These are phyloP conservation scores for Dendroctonus valens DNA, from an alignment of 1,140 invertebrate genomes.

Conservation along the genomic window DNA sequence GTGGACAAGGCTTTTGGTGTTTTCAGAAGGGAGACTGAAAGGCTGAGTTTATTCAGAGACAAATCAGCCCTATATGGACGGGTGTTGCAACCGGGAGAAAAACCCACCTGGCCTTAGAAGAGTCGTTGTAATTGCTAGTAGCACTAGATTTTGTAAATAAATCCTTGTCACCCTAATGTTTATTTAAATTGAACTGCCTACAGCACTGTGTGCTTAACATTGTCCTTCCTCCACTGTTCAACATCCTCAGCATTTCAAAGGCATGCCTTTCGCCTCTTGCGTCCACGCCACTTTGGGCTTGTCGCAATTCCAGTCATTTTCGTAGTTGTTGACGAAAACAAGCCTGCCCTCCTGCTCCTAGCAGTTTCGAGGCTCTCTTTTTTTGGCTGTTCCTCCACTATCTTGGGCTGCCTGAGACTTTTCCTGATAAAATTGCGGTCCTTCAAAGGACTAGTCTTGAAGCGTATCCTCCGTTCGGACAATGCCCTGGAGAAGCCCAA, in stretches of 20 bases:
- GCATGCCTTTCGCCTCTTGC: slow-evolving; percentile 53
- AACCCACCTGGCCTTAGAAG: slow-evolving; percentile 70
- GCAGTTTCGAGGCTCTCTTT: slow-evolving; percentile 6
- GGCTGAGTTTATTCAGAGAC: slow-evolving; percentile 70
- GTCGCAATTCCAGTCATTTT: too few relatives aligned
- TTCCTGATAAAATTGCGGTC: slow-evolving; percentile 38
- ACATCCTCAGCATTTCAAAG: slow-evolving; percentile 52
- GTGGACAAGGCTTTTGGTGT: too few relatives aligned
- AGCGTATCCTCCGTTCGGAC: slow-evolving; percentile 43
- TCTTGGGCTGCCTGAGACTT: slow-evolving; percentile 26
- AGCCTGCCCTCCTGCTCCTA: neutral
- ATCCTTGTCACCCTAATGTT: neutral
- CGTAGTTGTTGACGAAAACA: slow-evolving; percentile 7
- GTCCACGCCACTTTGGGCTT: slow-evolving; percentile 48
- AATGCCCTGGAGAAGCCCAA: slow-evolving; percentile 36
- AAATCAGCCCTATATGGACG: slow-evolving; percentile 74
- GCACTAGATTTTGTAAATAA: too few relatives aligned
- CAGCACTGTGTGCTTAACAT: slow-evolving; percentile 40
- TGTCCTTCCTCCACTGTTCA: slow-evolving; percentile 49
- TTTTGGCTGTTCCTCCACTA: slow-evolving; percentile 9
- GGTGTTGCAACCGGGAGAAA: slow-evolving; percentile 60
- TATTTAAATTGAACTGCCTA: neutral
- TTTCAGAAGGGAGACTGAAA: slow-evolving; percentile 60
- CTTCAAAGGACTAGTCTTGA: slow-evolving; percentile 48
- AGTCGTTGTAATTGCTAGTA: too few relatives aligned